Evolutionary conservation across 2,888 invertebrate genomes (phyloP).

Genomic region (Zeuzera pyrina): DNA sequence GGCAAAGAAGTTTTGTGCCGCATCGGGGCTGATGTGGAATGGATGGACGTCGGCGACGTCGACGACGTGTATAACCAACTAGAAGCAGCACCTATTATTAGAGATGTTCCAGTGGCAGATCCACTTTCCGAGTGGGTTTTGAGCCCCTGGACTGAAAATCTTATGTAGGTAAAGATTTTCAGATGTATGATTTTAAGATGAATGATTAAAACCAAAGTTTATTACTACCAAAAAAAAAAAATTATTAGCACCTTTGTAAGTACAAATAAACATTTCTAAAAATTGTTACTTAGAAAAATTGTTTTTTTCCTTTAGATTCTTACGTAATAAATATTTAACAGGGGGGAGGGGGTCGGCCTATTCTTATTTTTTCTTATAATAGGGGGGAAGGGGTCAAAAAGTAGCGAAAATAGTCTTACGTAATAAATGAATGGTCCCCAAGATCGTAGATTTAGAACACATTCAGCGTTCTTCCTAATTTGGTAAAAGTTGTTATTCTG

Average conservation of each 20-base stretch:
- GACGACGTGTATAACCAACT: slow-evolving; percentile 1
- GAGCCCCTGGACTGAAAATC: slow-evolving; percentile 3
- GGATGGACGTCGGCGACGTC: slow-evolving; percentile 4
- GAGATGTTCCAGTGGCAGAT: slow-evolving; percentile 6
- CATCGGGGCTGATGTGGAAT: slow-evolving; percentile 5
- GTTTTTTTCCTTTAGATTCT: no score
- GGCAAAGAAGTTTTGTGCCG: slow-evolving; percentile 7
- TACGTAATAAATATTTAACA: no score
- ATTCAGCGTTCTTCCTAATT: no score
- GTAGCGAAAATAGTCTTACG: no score
- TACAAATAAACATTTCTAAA: not conserved
- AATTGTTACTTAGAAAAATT: not conserved
- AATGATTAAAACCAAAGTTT: not conserved
- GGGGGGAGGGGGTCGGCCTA: no score
- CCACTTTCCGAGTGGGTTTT: slow-evolving; percentile 5
- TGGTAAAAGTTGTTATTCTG: no score
- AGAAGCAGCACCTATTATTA: slow-evolving; percentile 5
- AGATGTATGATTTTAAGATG: no score
- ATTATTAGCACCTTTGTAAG: not conserved
- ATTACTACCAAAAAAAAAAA: not conserved
- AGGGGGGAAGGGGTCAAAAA: no score
- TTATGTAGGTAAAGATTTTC: not conserved
- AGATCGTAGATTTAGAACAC: no score
- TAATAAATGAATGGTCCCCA: no score
- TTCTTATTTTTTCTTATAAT: no score